Conservation (phyloP, 1,140 invertebrate species). For the Contarinia nasturtii region DNA sequence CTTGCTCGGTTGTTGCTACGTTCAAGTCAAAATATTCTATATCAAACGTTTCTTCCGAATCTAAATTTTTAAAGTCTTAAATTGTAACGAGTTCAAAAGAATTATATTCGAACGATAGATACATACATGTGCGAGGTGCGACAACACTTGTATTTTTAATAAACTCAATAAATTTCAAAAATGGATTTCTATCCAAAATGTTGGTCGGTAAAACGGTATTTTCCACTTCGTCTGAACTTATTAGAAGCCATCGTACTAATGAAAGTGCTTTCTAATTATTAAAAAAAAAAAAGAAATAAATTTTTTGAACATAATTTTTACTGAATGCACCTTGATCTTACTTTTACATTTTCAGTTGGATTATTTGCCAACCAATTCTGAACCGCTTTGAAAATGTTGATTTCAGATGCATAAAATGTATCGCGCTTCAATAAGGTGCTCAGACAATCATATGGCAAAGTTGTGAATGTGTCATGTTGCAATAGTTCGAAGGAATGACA, state of each 20-base stretch:
- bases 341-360: neutral
- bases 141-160: too few species aligned
- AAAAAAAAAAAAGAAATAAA: neutral
- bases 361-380: neutral
- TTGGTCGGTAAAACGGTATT: neutral
- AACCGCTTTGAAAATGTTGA: neutral
- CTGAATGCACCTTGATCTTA: neutral
- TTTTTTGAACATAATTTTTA: neutral
- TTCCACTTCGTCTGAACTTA: neutral
- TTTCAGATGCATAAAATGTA: neutral
- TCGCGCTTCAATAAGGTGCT: neutral
- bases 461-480: neutral
- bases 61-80: too few species aligned
- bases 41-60: too few species aligned
- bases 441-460: neutral
- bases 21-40: too few species aligned
- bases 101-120: too few species aligned
- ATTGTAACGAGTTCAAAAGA: too few species aligned
- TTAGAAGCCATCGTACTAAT: neutral
- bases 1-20: too few species aligned
- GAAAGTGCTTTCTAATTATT: neutral
- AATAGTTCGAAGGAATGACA: neutral
- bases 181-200: neutral
- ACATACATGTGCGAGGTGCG: too few species aligned
- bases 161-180: neutral